Percentiles rank a stretch among this genome's conserved stretches.
These are phyloP conservation scores for Leguminivora glycinivorella DNA, from an alignment of 1,140 invertebrate species.

Conservation along the genomic window DNA sequence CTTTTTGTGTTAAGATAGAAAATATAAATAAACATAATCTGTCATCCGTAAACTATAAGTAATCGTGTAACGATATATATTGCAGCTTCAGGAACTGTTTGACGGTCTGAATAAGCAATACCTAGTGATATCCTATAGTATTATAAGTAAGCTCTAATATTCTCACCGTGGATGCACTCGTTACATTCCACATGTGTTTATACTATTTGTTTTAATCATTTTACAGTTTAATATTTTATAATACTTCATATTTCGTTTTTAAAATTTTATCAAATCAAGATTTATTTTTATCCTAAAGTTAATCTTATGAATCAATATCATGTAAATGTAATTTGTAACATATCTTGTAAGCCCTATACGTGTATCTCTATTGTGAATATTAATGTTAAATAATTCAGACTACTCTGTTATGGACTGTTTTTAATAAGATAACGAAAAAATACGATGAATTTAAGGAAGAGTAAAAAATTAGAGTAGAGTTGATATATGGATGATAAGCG, in stretches of 20 bases:
- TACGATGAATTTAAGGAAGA: neutral
- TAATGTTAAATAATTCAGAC: neutral
- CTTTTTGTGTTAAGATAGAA: too few relatives aligned
- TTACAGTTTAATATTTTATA: conserved; percentile 25
- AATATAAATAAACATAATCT: too few relatives aligned
- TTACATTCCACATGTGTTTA: conserved; percentile 49
- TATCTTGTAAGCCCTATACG: neutral
- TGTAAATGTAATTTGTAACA: conserved; percentile 6
- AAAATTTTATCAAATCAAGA: neutral
- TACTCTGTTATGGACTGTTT: conserved; percentile 9
- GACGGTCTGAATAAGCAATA: conserved; percentile 11
- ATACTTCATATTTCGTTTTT: neutral
- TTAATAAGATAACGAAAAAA: neutral
- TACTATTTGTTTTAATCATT: conserved; percentile 30
- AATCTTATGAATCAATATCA: conserved; percentile 14
- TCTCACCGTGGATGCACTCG: conserved; percentile 43
- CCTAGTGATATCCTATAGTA: conserved; percentile 20
- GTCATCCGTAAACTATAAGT: neutral
- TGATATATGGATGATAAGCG: too few relatives aligned
- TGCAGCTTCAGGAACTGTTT: neutral
- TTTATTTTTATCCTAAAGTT: conserved; percentile 11
- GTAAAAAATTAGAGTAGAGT: neutral
- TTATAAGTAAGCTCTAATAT: conserved; percentile 24
- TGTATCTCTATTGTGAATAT: conserved; percentile 23
- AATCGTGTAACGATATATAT: neutral